These are phyloP conservation scores for Schlechtendalia chinensis DNA, from an alignment of 1,140 invertebrate species.

Conservation along the genomic window DNA sequence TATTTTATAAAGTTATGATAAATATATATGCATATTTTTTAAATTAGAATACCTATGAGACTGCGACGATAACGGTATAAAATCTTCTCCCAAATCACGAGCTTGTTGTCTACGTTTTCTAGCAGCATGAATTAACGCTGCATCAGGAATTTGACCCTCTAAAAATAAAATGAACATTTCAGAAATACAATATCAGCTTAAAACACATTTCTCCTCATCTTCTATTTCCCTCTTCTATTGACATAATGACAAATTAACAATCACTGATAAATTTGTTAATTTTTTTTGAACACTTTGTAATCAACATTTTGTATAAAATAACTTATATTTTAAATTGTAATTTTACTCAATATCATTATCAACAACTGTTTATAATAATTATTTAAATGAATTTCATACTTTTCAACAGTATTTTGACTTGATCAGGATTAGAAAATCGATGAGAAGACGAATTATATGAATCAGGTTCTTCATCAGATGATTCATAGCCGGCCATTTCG, in stretches of 20 bases:
- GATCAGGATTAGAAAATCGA: constrained; percentile 66
- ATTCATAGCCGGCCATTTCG: constrained; percentile 70
- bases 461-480: constrained; percentile 65
- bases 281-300: too few species aligned
- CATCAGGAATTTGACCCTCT: constrained; percentile 91
- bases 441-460: constrained; percentile 56
- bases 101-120: constrained; percentile 88
- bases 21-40: not conserved
- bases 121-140: constrained; percentile 92
- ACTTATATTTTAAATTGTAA: not conserved
- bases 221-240: not conserved
- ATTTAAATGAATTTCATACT: constrained; percentile 57
- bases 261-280: not conserved
- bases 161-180: constrained; percentile 29
- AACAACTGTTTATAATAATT: too few species aligned
- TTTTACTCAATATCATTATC: not conserved
- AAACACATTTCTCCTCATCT: not conserved
- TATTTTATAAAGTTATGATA: too few species aligned
- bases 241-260: too few species aligned
- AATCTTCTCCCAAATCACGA: constrained; percentile 69
- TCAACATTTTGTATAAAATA: not conserved
- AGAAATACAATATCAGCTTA: not conserved
- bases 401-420: constrained; percentile 70
- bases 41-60: constrained; percentile 10
- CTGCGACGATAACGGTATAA: constrained; percentile 41